phyloP scores from a whole-genome alignment of 1,140 invertebrate genomes.

The Drosophila dunni region DNA sequence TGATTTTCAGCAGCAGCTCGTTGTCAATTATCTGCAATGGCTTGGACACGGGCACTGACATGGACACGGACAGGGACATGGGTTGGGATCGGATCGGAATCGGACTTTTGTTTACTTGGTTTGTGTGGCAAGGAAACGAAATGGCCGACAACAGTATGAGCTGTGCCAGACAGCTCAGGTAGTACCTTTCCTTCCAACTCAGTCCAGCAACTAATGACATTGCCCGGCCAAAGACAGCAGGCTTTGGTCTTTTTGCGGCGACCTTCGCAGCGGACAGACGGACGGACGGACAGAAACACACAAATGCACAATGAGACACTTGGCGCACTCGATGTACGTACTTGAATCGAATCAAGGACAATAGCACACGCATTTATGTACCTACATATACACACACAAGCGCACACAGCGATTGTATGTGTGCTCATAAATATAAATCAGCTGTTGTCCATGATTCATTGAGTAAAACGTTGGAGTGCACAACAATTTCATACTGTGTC shows the following conservation, averaged over 20 bases:
- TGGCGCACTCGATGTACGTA: conserved; percentile 71
- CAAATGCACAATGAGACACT: conserved; percentile 79
- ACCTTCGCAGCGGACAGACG: conserved; percentile 54
- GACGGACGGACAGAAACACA: conserved; percentile 34
- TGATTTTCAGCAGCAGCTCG: conserved; percentile 68
- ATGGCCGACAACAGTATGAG: conserved; percentile 11
- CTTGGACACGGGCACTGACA: conserved; percentile 9
- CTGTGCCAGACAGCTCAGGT: conserved; percentile 14
- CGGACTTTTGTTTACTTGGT: conserved; percentile 55
- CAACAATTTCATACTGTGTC: conserved; percentile 16
- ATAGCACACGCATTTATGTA: conserved; percentile 57
- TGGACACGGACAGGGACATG: not conserved
- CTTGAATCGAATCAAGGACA: conserved; percentile 80
- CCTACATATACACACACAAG: too few relatives aligned
- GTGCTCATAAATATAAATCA: conserved; percentile 76
- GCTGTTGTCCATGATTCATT: conserved; percentile 80
- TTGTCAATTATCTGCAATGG: conserved; percentile 70
- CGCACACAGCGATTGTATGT: not conserved
- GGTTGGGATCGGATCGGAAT: not conserved
- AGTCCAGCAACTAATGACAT: conserved; percentile 56
- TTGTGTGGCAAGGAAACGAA: conserved; percentile 36
- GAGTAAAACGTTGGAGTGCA: conserved; percentile 66
- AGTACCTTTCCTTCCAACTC: not conserved
- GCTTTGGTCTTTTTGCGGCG: conserved; percentile 38
- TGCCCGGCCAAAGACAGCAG: conserved; percentile 36